Base-by-base conservation (phyloP, 37 sponge, comb jelly and placozoan genomes). In the Oopsacas minuta region DNA sequence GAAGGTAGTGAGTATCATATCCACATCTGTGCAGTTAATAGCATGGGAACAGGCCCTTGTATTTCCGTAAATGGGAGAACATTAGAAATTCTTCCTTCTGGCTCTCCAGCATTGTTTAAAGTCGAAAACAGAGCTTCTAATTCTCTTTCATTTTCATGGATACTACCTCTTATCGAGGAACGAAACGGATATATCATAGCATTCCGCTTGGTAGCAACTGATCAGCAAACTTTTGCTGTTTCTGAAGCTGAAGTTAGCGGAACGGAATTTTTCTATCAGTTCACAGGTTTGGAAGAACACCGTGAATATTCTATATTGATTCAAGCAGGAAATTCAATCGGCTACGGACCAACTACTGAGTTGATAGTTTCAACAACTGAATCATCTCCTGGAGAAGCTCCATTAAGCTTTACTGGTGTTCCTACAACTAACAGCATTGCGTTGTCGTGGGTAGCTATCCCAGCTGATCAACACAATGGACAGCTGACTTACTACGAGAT, bases 121-220 rank as follows among this genome's bases (percentile, higher is more conserved):
- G 30, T 61, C 30, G 75, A 61, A 34, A 61, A 61, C 30, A n/a
- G 20, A 25, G 75, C 75, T 12, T 82, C 83, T 35, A 81, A 85
- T 38, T 37, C 81, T 36, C 5, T 88, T 23, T 37, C 39, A 20
- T 20, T 84, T 39, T 61, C 85, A 20, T 88, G 88, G 88, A 53
- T 25, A 0, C 85, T 86, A 38, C 89, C 89, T 37, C 37, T 53
- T 52, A 35, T 3, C 10, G 34, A 15, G 10, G 0, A 85, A 1
- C 83, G 38, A 30, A 88, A 88, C 81, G 89, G 89, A 52, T n/a
- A 52, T 25, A 85, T 88, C 52, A 83, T 52, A 36, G 84, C 81
- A 0, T 87, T 84, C 42, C 37, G 1, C 30, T 25, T 61, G 28
- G 20, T 20, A 12, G 20, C 75, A 34, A 61, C 28, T 61, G 75